Conservation (phyloP, 2,888 invertebrate genomes). For the Strigamia transsilvanica region DNA sequence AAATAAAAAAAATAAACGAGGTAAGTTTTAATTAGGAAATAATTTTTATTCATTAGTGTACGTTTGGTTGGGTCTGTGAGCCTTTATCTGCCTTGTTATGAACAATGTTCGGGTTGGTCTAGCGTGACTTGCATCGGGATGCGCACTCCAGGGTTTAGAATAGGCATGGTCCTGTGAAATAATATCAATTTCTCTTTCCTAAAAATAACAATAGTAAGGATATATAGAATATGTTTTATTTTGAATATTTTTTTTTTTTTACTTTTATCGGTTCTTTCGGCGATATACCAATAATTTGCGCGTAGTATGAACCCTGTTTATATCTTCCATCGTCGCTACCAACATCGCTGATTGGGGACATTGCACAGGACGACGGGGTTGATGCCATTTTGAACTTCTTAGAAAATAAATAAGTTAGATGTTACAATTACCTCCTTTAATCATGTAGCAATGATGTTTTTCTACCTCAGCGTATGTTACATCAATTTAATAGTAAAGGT, state of each 20-base stretch:
- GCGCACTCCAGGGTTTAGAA: conserved; percentile 75
- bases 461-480: not conserved
- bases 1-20: not conserved
- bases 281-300: conserved; percentile 35
- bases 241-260: not conserved
- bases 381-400: conserved; percentile 23
- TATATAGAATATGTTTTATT: not conserved
- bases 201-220: conserved; percentile 39
- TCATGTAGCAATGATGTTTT: no score
- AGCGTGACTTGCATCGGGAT: conserved; percentile 72
- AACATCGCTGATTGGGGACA: conserved; percentile 46
- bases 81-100: conserved; percentile 60
- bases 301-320: conserved; percentile 37
- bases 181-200: conserved; percentile 64
- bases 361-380: conserved; percentile 50
- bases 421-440: no score
- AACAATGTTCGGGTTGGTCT: conserved; percentile 67
- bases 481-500: not conserved
- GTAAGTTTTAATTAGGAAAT: conserved; percentile 53
- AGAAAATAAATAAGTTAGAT: no score
- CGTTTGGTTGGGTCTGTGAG: conserved; percentile 32
- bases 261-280: conserved; percentile 37
- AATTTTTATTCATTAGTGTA: conserved; percentile 50
- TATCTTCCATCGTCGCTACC: conserved; percentile 44
- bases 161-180: conserved; percentile 77